phyloP scores from a whole-genome alignment of 2,113 vertebrate species.

The Actenoides lindsayi region DNA sequence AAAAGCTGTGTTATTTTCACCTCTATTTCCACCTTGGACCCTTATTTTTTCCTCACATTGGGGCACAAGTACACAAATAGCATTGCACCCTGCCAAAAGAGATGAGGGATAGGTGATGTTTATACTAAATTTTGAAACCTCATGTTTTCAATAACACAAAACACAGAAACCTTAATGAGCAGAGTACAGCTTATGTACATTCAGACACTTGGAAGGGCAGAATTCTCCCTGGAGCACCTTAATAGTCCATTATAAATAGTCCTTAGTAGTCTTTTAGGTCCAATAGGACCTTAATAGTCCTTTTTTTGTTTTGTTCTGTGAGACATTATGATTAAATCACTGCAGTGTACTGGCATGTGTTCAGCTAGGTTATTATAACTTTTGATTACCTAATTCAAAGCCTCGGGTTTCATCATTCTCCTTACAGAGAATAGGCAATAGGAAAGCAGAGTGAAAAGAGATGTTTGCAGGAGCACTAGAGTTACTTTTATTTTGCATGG shows the following conservation, averaged over 20 bases:
- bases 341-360: not conserved
- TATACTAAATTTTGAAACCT: not conserved
- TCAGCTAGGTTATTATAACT: not conserved
- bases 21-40: not conserved
- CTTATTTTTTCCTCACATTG: not conserved
- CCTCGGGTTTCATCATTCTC: not conserved
- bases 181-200: not conserved
- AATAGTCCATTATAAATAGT: no score
- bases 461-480: not conserved
- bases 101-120: not conserved
- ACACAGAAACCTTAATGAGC: not conserved
- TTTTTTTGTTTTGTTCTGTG: not conserved
- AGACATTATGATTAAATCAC: not conserved
- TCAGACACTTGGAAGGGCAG: not conserved
- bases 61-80: not conserved
- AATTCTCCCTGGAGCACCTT: not conserved
- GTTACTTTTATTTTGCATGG: not conserved
- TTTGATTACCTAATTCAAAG: not conserved
- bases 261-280: no score
- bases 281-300: no score
- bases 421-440: not conserved
- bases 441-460: not conserved
- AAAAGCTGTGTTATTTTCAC: not conserved
- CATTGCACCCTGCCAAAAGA: no score
- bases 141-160: not conserved